Conservation (phyloP, 2,113 vertebrate genomes). For the Polyodon spathula region DNA sequence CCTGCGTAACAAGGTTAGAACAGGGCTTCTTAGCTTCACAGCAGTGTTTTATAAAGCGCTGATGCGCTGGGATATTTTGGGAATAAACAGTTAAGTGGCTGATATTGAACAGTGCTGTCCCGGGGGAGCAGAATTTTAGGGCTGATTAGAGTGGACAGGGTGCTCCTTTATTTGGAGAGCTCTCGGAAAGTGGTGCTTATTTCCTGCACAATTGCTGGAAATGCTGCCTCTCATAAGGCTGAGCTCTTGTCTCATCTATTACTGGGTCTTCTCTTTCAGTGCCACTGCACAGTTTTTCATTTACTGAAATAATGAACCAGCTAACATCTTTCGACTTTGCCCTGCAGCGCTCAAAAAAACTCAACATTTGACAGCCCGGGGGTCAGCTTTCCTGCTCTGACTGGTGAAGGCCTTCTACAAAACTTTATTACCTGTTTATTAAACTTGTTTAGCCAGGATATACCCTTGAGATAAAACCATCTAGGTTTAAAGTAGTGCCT, state of each 20-base stretch:
- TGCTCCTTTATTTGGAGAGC: not conserved
- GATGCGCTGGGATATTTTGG: not conserved
- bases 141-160: not conserved
- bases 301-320: slow-evolving; percentile 17
- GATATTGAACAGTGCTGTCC: no score
- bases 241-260: slow-evolving; percentile 20
- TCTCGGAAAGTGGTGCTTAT: not conserved
- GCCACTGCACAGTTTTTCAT: not conserved
- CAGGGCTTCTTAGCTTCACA: not conserved
- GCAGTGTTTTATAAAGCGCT: not conserved
- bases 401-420: not conserved
- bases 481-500: no score
- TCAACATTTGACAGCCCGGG: not conserved
- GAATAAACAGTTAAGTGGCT: not conserved
- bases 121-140: not conserved
- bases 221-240: slow-evolving; percentile 19
- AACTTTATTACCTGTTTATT: no score
- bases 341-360: slow-evolving; percentile 7
- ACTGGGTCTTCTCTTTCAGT: slow-evolving; percentile 13
- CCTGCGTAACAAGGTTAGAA: not conserved
- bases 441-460: no score
- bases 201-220: slow-evolving; percentile 3
- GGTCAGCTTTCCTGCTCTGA: not conserved
- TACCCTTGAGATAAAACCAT: no score
- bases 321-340: slow-evolving; percentile 19